phyloP scores from a whole-genome alignment of 2,797 vertebrate species.

The Synanceia verrucosa region DNA sequence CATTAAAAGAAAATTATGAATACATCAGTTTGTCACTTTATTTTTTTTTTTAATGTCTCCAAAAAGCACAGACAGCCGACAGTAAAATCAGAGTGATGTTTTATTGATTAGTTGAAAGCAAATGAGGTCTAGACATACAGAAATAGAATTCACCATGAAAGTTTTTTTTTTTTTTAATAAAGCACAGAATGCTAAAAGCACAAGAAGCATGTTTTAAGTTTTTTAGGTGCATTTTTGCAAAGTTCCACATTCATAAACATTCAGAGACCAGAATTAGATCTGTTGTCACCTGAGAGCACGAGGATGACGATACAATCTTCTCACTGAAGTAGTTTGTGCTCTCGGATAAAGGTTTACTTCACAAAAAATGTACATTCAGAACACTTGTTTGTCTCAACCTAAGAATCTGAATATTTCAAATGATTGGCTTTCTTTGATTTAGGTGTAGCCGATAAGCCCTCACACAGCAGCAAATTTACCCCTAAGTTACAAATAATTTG shows the following conservation, averaged over 20 bases:
- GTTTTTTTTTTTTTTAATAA: slow-evolving; percentile 52
- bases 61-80: slow-evolving; percentile 3
- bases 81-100: slow-evolving; percentile 66
- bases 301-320: slow-evolving; percentile 71
- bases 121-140: slow-evolving; percentile 74
- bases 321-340: slow-evolving; percentile 70
- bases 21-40: slow-evolving; percentile 23
- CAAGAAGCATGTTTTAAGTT: slow-evolving; percentile 74
- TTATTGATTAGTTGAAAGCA: slow-evolving; percentile 79
- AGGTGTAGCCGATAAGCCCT: slow-evolving; percentile 29
- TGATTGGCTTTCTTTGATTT: slow-evolving; percentile 32
- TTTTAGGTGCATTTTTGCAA: slow-evolving; percentile 77
- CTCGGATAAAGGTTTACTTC: slow-evolving; percentile 67
- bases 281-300: slow-evolving; percentile 68
- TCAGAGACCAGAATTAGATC: slow-evolving; percentile 70
- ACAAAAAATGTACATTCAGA: slow-evolving; percentile 75
- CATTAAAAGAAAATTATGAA: slow-evolving; percentile 48
- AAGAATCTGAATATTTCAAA: slow-evolving; percentile 41
- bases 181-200: slow-evolving; percentile 79
- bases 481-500: slow-evolving; percentile 26
- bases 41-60: no score
- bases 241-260: slow-evolving; percentile 79
- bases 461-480: slow-evolving; percentile 29
- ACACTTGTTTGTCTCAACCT: slow-evolving; percentile 45
- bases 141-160: slow-evolving; percentile 66